These are phyloP conservation scores for Bradypodion ventrale DNA, from an alignment of 2,797 vertebrate species.

Conservation along the genomic window DNA sequence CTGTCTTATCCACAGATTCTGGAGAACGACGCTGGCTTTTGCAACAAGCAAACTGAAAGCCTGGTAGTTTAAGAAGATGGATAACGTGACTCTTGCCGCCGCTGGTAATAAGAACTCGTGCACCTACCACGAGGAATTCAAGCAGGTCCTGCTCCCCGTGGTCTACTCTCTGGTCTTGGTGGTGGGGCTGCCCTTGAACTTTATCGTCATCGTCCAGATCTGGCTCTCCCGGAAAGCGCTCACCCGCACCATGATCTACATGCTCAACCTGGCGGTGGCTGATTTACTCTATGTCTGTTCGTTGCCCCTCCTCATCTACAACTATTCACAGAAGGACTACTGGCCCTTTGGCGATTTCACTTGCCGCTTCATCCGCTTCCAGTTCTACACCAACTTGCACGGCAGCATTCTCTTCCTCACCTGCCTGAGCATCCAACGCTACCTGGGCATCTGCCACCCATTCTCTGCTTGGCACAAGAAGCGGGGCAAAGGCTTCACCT, in stretches of 20 bases:
- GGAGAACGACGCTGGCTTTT: not conserved
- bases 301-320: constrained; percentile 93
- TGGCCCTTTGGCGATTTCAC: constrained; percentile 94
- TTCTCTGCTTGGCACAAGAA: constrained; percentile 86
- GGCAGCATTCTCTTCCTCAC: constrained; percentile 96
- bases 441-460: constrained; percentile 93
- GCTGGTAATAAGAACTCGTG: constrained; percentile 69
- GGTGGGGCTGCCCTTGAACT: constrained; percentile 87
- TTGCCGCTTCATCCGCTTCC: constrained; percentile 90
- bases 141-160: constrained; percentile 86
- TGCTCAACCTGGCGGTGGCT: constrained; percentile 89
- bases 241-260: constrained; percentile 88
- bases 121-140: constrained; percentile 92
- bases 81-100: constrained; percentile 52
- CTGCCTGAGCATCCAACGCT: constrained; percentile 95
- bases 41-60: not conserved
- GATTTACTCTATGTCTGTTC: constrained; percentile 94
- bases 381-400: constrained; percentile 96
- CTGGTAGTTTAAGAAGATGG: constrained; percentile 39
- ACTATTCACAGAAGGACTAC: constrained; percentile 91
- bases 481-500: constrained; percentile 83
- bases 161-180: constrained; percentile 88
- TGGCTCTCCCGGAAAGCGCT: constrained; percentile 79
- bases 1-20: constrained; percentile 11
- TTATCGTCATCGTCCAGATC: constrained; percentile 87